Evolutionary conservation across 2,888 invertebrate species (phyloP), one percentile per base, ranked within the genome.

Genomic region (Dichetophora obliterata): DNA sequence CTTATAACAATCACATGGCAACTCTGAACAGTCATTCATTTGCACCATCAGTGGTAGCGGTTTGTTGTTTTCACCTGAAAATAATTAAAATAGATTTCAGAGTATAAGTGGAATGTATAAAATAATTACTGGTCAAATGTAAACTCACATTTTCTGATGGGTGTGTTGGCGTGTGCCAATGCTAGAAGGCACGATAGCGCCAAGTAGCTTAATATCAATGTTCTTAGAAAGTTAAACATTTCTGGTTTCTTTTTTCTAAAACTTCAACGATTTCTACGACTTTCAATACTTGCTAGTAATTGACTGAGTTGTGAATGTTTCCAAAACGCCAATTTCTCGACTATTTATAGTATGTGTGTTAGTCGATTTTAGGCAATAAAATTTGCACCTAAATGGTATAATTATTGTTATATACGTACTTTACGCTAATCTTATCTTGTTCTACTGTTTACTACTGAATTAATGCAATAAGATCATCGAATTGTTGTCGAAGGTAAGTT

Each of bases 1-100:
- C 69, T 82, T 84, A 70, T 72, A 77, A 8, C 87, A 34, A 48
- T 82, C 81, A 50, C 88, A 87, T 11, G 87, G 88, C 75, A 84
- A n/a, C 57, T 77, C 61, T 3, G 81, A 50, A 31, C 87, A 87
- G 0, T 83, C 76, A 31, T 86, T 80, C 11, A 87, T 81, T 81
- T 84, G 83, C 5, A 87, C 88, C 75, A 75, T 79, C 43, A 87
- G 50, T 0, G 88, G 87, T 43, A 82, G 34, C 0, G 83, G 81
- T 43, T 74, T 72, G 9, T 78, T 78, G 43, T 81, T 79, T 19
- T 80, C 75, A 76, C 86, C 88, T 87, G 19, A 2, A 22, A 27
- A 50, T n/a, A 52, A 11, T 52, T n/a, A 6, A 52, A 3, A 8
- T n/a, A 27, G 3, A 3, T 27, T n/a, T 63, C 0, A 11, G 3